Evolutionary conservation across 2,888 invertebrate species (phyloP), one percentile per base, ranked within the genome.

Genomic region (Muschampia plurimacula): DNA sequence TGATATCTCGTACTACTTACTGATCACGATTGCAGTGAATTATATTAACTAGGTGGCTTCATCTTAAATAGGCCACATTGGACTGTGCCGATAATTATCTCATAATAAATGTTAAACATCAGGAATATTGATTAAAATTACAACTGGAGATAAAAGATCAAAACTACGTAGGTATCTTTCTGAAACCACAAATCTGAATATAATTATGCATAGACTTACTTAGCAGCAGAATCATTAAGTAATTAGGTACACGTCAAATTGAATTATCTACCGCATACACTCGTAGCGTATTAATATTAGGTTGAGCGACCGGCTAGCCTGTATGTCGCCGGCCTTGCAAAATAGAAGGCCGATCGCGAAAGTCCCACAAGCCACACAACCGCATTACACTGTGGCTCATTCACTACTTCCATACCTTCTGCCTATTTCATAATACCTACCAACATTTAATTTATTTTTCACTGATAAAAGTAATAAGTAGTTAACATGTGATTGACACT

Each of bases 251-350:
- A 62, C n/a, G 62, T 72, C 72, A 55, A 72, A 74, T 76, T 63
- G 73, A 74, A 74, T 74, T 76, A 76, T 76, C 76, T 71, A 74
- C 63, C 65, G 68, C 71, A 71, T 67, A 69, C 49, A 63, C 65
- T 73, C 75, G 75, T 74, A 75, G 75, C 74, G 72, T 78, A 74
- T 74, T 76, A 75, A 76, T 76, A 75, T 76, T 75, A 77, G 77
- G 79, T 78, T 78, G 77, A 78, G 78, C 77, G 83, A 80, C 80
- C 79, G 77, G 80, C 85, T 78, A 89, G 91, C 84, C 91, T 81
- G 84, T 83, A 79, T 86, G 90, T 87, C 89, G 90, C 89, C 91
- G 90, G 86, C 92, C 92, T 92, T 92, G 90, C 79, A 76, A 68
- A 46, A 41, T 78, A 82, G 88, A 90, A 91, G 91, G 91, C 86